These are phyloP conservation scores for Martes martes DNA, from an alignment of 2,113 vertebrate genomes.

Conservation along the genomic window DNA sequence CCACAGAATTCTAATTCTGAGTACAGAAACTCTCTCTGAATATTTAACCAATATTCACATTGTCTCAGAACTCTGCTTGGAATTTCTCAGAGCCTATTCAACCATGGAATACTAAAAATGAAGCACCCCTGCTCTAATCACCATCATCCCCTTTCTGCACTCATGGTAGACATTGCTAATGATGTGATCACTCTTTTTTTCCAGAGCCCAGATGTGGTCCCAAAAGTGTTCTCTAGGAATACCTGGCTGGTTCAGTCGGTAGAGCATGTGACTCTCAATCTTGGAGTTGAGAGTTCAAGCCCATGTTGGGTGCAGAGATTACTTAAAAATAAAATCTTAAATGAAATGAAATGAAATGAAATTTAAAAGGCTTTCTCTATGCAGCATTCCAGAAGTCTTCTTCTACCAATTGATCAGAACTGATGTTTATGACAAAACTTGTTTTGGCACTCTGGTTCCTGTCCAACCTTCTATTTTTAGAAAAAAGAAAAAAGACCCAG, in stretches of 20 bases:
- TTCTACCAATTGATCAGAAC: not conserved
- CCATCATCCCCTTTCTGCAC: not conserved
- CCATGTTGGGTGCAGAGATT: not conserved
- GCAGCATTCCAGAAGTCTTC: not conserved
- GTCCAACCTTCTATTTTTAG: not conserved
- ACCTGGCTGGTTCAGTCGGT: not conserved
- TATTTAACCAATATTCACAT: not conserved
- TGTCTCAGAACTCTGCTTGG: not conserved
- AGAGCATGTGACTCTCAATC: not conserved
- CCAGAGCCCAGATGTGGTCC: not conserved
- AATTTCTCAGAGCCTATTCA: not conserved
- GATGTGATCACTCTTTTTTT: not conserved
- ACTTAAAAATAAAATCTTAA: not conserved
- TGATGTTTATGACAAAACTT: not conserved
- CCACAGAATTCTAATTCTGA: conserved; percentile 15
- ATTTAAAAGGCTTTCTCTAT: not conserved
- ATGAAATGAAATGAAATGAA: not conserved
- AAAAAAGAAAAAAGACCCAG: not conserved
- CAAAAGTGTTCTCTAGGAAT: not conserved
- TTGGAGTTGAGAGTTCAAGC: not conserved
- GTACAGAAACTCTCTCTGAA: not conserved
- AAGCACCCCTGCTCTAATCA: not conserved
- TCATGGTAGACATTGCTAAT: not conserved
- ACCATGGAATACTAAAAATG: not conserved
- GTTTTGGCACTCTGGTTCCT: not conserved